These are phyloP conservation scores for Beroe forskalii DNA, from an alignment of 37 sponge, comb jelly and placozoan species.

Conservation along the genomic window DNA sequence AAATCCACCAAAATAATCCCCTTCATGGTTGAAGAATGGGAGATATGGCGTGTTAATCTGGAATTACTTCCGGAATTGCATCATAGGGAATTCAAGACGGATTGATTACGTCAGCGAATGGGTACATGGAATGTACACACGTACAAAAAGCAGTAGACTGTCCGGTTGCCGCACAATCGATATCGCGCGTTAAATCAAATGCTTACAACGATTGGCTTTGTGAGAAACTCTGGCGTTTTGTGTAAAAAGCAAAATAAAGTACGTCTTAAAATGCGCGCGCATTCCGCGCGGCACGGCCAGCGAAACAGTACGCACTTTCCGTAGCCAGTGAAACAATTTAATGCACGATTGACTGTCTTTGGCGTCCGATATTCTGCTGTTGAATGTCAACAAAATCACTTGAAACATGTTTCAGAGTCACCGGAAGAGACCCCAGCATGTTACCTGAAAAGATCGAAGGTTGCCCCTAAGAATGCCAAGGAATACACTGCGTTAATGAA, in stretches of 20 bases:
- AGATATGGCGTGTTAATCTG: no score
- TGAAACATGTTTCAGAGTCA: no score
- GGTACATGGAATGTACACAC: no score
- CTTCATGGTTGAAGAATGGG: no score
- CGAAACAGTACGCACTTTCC: neutral
- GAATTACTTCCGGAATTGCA: no score
- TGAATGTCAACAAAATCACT: no score
- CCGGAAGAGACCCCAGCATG: no score
- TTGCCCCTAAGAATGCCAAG: neutral
- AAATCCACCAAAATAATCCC: no score
- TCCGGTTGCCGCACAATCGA: neutral
- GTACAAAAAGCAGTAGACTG: neutral
- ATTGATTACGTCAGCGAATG: no score
- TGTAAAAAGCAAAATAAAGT: neutral
- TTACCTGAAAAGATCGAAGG: neutral
- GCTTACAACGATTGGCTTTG: neutral
- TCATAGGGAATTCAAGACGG: no score
- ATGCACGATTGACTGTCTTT: no score
- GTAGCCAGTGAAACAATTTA: neutral
- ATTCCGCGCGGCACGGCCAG: constrained; percentile 19
- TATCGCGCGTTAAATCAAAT: neutral
- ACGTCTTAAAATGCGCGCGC: neutral
- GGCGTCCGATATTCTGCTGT: no score
- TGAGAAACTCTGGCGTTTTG: neutral
- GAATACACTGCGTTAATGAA: neutral